Percentiles rank a stretch among this genome's conserved stretches.
Evolutionary conservation across 2,888 invertebrate genomes (phyloP).

Genomic region (Nomada flava): DNA sequence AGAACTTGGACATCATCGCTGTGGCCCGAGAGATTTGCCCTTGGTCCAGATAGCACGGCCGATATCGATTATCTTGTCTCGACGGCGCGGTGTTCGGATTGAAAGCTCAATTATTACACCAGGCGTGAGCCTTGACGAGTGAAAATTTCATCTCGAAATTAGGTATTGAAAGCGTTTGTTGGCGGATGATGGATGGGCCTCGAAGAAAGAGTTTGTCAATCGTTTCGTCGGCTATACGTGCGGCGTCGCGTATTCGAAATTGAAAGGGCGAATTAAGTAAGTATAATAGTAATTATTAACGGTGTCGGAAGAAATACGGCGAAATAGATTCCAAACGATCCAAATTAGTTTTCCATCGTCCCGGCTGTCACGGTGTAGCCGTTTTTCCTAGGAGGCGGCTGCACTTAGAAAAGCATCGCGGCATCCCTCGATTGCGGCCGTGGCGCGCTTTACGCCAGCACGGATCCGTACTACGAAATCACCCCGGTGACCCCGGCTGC

Average conservation of each 20-base stretch:
- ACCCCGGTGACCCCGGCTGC: constrained; percentile 55
- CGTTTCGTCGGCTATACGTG: background rate
- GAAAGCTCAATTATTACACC: constrained; percentile 58
- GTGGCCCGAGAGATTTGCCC: constrained; percentile 36
- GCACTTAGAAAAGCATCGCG: background rate
- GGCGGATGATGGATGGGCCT: constrained; percentile 2
- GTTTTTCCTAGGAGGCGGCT: background rate
- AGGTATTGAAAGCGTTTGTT: constrained; percentile 37
- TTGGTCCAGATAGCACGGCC: constrained; percentile 41
- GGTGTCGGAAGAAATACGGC: no score
- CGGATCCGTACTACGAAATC: constrained; percentile 50
- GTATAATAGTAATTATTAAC: background rate
- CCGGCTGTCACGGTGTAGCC: background rate
- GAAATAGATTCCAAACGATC: background rate
- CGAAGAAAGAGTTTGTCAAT: constrained; percentile 2
- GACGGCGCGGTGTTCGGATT: constrained; percentile 29
- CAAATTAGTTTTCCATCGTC: constrained; percentile 12
- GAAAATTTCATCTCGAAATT: constrained; percentile 34
- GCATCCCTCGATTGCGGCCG: constrained; percentile 18
- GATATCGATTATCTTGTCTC: constrained; percentile 60
- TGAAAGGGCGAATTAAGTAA: no score
- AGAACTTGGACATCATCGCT: constrained; percentile 46
- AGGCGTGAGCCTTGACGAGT: constrained; percentile 16
- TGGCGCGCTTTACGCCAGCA: constrained; percentile 36
- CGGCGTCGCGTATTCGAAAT: no score